Evolutionary conservation across 2,113 vertebrate species (phyloP).

Genomic region (Bostrychus sinensis): DNA sequence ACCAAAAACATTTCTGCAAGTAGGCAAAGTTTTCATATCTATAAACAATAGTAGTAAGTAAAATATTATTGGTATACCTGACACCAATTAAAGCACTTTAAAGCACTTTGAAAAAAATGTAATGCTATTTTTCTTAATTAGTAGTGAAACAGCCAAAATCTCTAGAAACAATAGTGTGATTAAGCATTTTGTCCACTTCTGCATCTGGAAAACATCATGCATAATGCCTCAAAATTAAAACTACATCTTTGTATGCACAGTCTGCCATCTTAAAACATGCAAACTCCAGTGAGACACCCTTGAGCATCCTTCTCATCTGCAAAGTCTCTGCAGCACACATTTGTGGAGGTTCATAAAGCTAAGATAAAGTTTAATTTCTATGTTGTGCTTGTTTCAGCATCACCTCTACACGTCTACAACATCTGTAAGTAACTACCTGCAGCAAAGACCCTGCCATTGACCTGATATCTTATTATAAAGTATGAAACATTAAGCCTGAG

Average conservation of each 20-base stretch:
- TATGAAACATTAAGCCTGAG: slow-evolving; percentile 14
- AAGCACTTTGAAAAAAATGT: not conserved
- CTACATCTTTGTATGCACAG: not conserved
- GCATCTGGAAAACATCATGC: slow-evolving; percentile 6
- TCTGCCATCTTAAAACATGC: slow-evolving; percentile 15
- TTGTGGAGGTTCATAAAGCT: slow-evolving; percentile 38
- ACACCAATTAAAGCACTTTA: not conserved
- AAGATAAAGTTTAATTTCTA: not conserved
- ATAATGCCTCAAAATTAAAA: not conserved
- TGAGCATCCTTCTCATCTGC: slow-evolving; percentile 17
- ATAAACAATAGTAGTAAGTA: slow-evolving; percentile 7
- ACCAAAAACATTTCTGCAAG: slow-evolving; percentile 23
- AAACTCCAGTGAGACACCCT: slow-evolving; percentile 25
- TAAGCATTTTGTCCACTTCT: slow-evolving; percentile 9
- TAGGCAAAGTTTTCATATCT: slow-evolving; percentile 21
- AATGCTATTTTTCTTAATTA: not conserved
- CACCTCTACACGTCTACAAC: slow-evolving; percentile 13
- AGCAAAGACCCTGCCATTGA: slow-evolving; percentile 5
- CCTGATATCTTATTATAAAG: slow-evolving; percentile 11
- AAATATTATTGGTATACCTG: no score
- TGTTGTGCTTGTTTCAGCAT: slow-evolving; percentile 1
- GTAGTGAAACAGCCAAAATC: not conserved
- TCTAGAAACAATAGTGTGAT: not conserved
- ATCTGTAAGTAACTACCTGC: slow-evolving; percentile 11
- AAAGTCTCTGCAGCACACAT: slow-evolving; percentile 41